Evolutionary conservation across 2,797 vertebrate species (phyloP), one percentile per base, ranked within the genome.

Genomic region (Intellagama lesueurii): DNA sequence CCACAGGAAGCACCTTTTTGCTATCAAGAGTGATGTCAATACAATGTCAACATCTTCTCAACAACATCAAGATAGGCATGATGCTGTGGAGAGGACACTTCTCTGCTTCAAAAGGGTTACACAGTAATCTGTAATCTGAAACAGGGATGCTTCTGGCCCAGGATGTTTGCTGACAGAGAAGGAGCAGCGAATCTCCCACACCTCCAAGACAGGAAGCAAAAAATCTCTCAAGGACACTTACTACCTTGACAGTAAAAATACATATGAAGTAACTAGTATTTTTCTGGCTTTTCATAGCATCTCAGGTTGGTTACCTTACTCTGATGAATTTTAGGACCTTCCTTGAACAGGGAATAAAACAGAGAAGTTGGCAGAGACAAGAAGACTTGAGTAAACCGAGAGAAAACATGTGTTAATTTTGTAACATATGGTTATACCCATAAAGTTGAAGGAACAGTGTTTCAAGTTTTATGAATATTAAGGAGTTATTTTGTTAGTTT

Each of bases 401-500:
- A 5, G 32, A 75, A 16, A 35, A 75, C 32, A 75, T 75, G n/a
- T 35, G 5, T 40, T 75, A 17, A n/a, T 75, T 75, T 75, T 32
- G 32, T 75, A 35, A 35, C 72, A 75, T 49, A 78, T 16, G 76
- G 4, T 78, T 78, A 56, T 56, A 14, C 52, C 7, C 52, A 56
- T 56, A 78, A 30, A 47, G 22, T 64, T 32, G 7, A 81, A 64
- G 32, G n/a, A 76, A 17, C 14, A 44, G 35, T 64, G 26, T 75
- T 66, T 17, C 32, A 64, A 76, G 60, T 35, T 26, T 22, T 60
- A 66, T 40, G 35, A 17, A 78, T 78, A 64, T 22, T 14, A 32
- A 76, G 17, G 1, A 28, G 4, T 69, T 40, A 9, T 77, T 32
- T 78, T 49, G 40, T 32, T 47, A n/a, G 0, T 26, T 7, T 12